These are phyloP conservation scores for Acanthosepion pharaonis DNA, from an alignment of 2,888 invertebrate species.

Conservation along the genomic window DNA sequence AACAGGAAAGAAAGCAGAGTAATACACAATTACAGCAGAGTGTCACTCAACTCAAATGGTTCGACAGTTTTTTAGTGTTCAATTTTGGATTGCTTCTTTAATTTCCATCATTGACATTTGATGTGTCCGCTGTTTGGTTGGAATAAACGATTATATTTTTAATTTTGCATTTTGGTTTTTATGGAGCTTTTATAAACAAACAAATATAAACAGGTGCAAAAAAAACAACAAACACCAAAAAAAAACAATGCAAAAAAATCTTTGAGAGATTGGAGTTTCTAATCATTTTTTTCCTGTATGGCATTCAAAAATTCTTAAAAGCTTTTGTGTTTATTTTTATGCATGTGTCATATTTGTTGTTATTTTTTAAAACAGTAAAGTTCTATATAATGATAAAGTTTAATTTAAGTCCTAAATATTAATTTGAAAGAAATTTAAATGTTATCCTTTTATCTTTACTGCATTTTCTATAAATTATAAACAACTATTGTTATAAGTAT, in stretches of 20 bases:
- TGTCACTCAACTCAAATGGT: conserved; percentile 18
- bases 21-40: neutral
- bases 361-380: neutral
- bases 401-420: no score
- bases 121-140: conserved; percentile 33
- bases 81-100: conserved; percentile 33
- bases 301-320: neutral
- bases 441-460: no score
- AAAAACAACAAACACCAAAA: neutral
- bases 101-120: conserved; percentile 33
- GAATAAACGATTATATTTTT: conserved; percentile 14
- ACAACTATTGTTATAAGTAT: no score
- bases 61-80: conserved; percentile 33
- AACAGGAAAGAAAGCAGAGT: neutral
- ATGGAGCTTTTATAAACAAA: conserved; percentile 4
- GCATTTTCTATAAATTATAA: no score
- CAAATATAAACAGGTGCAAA: neutral
- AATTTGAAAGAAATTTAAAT: no score
- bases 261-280: neutral
- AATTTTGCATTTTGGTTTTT: conserved; percentile 8
- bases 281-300: neutral
- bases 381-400: neutral
- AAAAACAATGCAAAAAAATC: neutral
- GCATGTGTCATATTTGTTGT: neutral
- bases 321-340: neutral